A percentile compares a stretch with the other conserved stretches of the same genome.
phyloP scores from a whole-genome alignment of 2,797 vertebrate genomes.

The Rhinichthys osculus region DNA sequence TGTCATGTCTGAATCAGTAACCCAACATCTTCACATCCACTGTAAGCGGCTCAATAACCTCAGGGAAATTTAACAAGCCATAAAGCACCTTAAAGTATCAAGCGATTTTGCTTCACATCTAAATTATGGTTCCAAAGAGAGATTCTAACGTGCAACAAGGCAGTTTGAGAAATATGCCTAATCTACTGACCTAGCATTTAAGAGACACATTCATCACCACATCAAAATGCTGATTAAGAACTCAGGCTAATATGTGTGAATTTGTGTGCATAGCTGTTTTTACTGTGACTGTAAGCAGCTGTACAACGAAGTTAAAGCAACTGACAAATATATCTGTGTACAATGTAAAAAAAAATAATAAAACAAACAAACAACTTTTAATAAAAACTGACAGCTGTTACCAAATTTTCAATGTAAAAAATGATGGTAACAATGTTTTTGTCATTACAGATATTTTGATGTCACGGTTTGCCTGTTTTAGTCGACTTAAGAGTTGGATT shows the following conservation, averaged over 20 bases:
- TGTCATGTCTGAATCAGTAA: constrained; percentile 68
- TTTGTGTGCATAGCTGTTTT: constrained; percentile 30
- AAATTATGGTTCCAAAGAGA: constrained; percentile 20
- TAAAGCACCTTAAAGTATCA: constrained; percentile 21
- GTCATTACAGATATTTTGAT: not conserved
- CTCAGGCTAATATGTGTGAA: constrained; percentile 7
- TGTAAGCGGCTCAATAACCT: constrained; percentile 19
- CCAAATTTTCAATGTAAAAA: not conserved
- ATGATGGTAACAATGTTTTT: not conserved
- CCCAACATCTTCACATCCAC: constrained; percentile 1
- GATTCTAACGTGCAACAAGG: not conserved
- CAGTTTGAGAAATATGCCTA: constrained; percentile 24
- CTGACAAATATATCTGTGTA: not conserved
- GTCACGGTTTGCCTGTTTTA: not conserved
- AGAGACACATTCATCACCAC: constrained; percentile 1
- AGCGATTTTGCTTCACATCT: constrained; percentile 51
- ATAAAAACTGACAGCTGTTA: not conserved
- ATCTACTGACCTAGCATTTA: constrained; percentile 19
- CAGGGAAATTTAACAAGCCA: constrained; percentile 12
- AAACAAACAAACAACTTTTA: too few species aligned
- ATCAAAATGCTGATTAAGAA: constrained; percentile 30
- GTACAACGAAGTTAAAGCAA: not conserved
- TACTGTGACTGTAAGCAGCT: constrained; percentile 16
- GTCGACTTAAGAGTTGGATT: not conserved
- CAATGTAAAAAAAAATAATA: not conserved